Conservation (phyloP, 2,888 invertebrate species). For the Ophioninae sp. region DNA sequence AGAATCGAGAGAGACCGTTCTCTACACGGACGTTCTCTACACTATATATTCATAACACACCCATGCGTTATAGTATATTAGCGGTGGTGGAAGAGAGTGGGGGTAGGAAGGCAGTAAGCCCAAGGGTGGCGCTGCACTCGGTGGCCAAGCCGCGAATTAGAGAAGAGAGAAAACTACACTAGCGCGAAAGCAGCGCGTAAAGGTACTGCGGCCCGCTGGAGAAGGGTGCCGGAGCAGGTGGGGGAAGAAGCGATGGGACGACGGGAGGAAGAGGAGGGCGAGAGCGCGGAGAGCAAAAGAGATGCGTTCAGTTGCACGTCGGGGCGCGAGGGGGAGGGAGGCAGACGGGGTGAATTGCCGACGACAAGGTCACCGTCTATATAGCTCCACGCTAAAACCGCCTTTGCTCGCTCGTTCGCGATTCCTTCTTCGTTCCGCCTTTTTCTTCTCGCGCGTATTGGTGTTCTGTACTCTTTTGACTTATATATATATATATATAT, state of each 20-base stretch:
- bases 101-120: slow-evolving; percentile 63
- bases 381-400: slow-evolving; percentile 71
- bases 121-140: slow-evolving; percentile 53
- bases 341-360: slow-evolving; percentile 80
- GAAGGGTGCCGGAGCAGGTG: slow-evolving; percentile 39
- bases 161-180: slow-evolving; percentile 48
- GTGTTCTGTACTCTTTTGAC: slow-evolving; percentile 69
- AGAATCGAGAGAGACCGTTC: too few species aligned
- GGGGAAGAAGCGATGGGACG: not conserved
- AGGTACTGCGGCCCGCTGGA: slow-evolving; percentile 15
- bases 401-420: slow-evolving; percentile 67
- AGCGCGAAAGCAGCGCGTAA: slow-evolving; percentile 30
- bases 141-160: slow-evolving; percentile 52
- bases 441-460: slow-evolving; percentile 48
- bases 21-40: too few species aligned
- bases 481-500: slow-evolving; percentile 20
- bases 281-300: slow-evolving; percentile 31
- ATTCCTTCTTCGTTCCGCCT: slow-evolving; percentile 65
- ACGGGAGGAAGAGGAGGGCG: slow-evolving; percentile 14
- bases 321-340: slow-evolving; percentile 67
- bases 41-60: too few species aligned
- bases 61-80: not conserved
- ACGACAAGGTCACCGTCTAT: slow-evolving; percentile 80
- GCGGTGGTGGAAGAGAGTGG: slow-evolving; percentile 46
- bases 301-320: slow-evolving; percentile 54